Base-by-base conservation (phyloP, 23 tunicate genomes). In the Halocynthia aurantium region DNA sequence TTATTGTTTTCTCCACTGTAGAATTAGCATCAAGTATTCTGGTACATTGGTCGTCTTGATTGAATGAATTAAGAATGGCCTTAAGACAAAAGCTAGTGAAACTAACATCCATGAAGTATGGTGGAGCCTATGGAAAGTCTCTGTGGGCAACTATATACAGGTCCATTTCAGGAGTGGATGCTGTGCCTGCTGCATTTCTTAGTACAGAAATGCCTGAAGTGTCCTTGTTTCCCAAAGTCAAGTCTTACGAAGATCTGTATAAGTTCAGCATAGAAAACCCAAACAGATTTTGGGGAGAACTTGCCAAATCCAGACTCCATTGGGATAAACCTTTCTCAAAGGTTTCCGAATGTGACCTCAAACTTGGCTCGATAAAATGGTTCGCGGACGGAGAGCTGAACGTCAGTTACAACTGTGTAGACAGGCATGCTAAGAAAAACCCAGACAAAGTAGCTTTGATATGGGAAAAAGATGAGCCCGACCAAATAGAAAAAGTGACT, bases 401-500 rank as follows among this genome's bases (percentile, higher is more conserved):
- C 72, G 95, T 94, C 19, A 73, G 83, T 55, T 94, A 86, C 57
- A 94, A 94, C 67, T 94, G 98, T 80, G 86, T 94, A 22, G 93
- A 88, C 52, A 84, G 94, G 8, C 98, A 94, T 84, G 93, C 93
- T 7, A 51, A 55, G 17, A 76, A 52, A 52, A 69, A 65, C 8
- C 94, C 94, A 1, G 83, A 88, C 58, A 84, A 88, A 81, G 83
- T 84, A 55, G 99, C 99, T 74, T 61, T 95, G 50, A 89, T 95
- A 22, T 95, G 99, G 99, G 99, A 95, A 58, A 91, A 91, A 62
- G 99, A 95, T 78, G 96, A 95, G 52, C 99, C 92, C 0, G 85
- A 84, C 55, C 80, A 85, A 69, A 76, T 83, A 22, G 99, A 88
- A 70, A 53, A 53, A 12, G 83, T 95, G n/a, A 76, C 99, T 8